Evolutionary conservation across 2,888 invertebrate genomes (phyloP).

Genomic region (Euplagia quadripunctaria): DNA sequence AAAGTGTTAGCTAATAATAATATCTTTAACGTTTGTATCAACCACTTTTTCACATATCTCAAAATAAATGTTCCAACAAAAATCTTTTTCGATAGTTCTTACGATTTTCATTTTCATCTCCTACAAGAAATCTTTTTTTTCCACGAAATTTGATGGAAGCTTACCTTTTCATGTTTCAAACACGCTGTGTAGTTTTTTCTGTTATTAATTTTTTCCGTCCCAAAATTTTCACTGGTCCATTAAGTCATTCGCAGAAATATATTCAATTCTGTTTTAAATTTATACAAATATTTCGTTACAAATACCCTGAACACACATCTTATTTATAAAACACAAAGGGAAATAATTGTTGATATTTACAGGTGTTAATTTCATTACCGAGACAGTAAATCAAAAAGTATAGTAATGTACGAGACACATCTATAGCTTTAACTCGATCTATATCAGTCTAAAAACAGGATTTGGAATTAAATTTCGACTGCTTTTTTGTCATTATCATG

Average conservation of each 20-base stretch:
- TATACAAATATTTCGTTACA: conserved; percentile 15
- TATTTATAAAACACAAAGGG: not conserved
- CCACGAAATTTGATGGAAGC: too few relatives aligned
- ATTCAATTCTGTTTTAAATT: not conserved
- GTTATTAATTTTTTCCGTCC: too few relatives aligned
- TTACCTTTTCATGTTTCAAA: too few relatives aligned
- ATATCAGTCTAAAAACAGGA: not conserved
- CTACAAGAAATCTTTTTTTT: too few relatives aligned
- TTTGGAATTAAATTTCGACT: not conserved
- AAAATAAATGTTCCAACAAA: too few relatives aligned
- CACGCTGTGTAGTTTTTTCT: too few relatives aligned
- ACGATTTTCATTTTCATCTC: too few relatives aligned
- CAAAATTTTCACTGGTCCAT: too few relatives aligned
- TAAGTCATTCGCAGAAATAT: not conserved
- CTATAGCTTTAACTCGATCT: not conserved
- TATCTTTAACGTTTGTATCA: too few relatives aligned
- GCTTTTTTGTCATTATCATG: not conserved
- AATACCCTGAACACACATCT: conserved; percentile 44
- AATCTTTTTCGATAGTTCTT: too few relatives aligned
- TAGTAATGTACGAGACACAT: not conserved
- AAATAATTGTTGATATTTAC: not conserved
- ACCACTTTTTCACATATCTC: too few relatives aligned
- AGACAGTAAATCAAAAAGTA: not conserved
- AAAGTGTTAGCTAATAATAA: too few relatives aligned
- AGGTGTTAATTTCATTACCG: not conserved